phyloP scores from a whole-genome alignment of 1,140 invertebrate genomes.

The Neoseiulus cucumeris region DNA sequence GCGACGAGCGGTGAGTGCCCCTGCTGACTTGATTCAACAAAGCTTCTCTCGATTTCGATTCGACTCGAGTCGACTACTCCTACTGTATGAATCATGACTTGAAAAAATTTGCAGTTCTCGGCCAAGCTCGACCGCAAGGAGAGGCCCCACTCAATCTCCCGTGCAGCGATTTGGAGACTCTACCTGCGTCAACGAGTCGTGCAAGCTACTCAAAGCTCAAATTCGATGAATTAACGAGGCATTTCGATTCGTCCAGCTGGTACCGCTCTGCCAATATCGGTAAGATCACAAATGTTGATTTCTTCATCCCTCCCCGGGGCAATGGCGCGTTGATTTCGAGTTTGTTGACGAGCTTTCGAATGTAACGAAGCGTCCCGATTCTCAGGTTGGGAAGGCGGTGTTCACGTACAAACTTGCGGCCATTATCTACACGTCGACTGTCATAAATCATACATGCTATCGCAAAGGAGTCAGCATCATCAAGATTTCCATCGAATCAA shows the following conservation, averaged over 20 bases:
- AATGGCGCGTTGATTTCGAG: too few relatives aligned
- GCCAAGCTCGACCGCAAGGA: slow-evolving; percentile 40
- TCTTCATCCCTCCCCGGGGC: too few relatives aligned
- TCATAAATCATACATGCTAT: slow-evolving; percentile 63
- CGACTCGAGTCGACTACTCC: too few relatives aligned
- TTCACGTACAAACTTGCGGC: slow-evolving; percentile 85
- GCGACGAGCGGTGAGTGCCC: slow-evolving; percentile 41
- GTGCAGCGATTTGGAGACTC: slow-evolving; percentile 39
- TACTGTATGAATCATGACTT: too few relatives aligned
- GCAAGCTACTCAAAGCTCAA: slow-evolving; percentile 38
- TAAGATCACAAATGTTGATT: not conserved
- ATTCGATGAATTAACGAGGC: slow-evolving; percentile 43
- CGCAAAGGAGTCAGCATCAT: slow-evolving; percentile 24
- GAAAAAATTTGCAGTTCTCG: slow-evolving; percentile 42
- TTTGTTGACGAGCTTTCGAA: too few relatives aligned
- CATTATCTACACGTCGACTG: slow-evolving; percentile 87
- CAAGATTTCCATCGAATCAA: slow-evolving; percentile 13
- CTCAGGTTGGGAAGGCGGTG: slow-evolving; percentile 66
- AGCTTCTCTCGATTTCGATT: too few relatives aligned
- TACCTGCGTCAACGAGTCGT: slow-evolving; percentile 17
- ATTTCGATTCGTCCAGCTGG: slow-evolving; percentile 34
- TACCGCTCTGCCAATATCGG: slow-evolving; percentile 3
- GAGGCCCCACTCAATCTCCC: slow-evolving; percentile 38
- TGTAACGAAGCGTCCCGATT: too few relatives aligned
- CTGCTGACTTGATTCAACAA: too few relatives aligned